A percentile compares a stretch with the other conserved stretches of the same genome.
Evolutionary conservation across 2,888 invertebrate species (phyloP).

Genomic region (Balanococcus diminutus): DNA sequence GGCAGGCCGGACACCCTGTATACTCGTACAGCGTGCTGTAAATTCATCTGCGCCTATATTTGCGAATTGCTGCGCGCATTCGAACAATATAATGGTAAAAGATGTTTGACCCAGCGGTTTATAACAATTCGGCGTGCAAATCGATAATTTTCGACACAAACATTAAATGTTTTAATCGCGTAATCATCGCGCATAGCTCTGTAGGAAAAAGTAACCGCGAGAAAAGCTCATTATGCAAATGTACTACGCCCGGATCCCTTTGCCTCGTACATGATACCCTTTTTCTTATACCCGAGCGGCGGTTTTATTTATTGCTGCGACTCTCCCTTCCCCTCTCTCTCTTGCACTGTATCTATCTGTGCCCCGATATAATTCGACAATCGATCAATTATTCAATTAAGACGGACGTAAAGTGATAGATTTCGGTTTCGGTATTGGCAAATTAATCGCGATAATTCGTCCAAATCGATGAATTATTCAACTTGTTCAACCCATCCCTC

Average conservation of each 20-base stretch:
- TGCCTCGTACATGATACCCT: background rate
- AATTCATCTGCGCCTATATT: background rate
- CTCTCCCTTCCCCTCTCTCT: background rate
- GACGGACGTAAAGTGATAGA: background rate
- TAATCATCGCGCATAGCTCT: background rate
- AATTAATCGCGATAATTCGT: background rate
- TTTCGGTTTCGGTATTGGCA: background rate
- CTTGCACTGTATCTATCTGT: background rate
- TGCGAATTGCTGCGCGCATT: slow-evolving; percentile 3
- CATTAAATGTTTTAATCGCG: slow-evolving; percentile 17
- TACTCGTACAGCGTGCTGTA: background rate
- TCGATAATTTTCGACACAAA: slow-evolving; percentile 12
- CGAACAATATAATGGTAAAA: background rate
- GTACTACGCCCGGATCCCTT: background rate
- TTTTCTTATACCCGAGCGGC: background rate
- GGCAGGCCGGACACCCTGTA: no score
- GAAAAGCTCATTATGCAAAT: slow-evolving; percentile 24
- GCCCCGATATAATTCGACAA: background rate
- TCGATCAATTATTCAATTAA: slow-evolving; percentile 21
- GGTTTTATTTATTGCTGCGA: background rate
- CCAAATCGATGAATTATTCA: slow-evolving; percentile 6
- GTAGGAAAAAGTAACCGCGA: background rate
- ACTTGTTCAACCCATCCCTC: background rate
- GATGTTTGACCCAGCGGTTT: background rate
- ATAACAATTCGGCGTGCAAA: background rate